Evolutionary conservation across 2,888 invertebrate genomes (phyloP), one percentile per base, ranked within the genome.

Genomic region (Andrena minutula): DNA sequence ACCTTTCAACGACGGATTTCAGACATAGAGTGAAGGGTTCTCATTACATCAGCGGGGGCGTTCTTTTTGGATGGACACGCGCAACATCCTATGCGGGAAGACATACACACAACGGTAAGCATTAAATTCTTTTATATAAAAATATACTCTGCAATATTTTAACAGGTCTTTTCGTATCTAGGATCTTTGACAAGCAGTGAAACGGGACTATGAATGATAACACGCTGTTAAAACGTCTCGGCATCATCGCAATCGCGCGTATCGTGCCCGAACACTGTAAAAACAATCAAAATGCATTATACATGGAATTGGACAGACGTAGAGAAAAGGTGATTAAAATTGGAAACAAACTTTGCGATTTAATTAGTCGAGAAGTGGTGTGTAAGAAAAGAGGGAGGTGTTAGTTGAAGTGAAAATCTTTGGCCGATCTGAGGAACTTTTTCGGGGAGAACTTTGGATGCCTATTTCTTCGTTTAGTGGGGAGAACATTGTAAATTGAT

Each of bases 231-330:
- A 95, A 96, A 98, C 85, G 97, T 97, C 94, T 97, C 97, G 91
- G 96, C 96, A 93, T 98, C 98, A 94, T 97, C 96, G 95, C 98
- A 99, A 93, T 98, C 96, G 92, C 96, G 96, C 32, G 98, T 97
- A 89, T 96, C 95, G 93, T 99, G 99, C 68, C 98, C 98, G 94
- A 99, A 99, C 88, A 96, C 98, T 98, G 95, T 74, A 94, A 96
- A 23, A 91, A 89, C 86, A 86, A 88, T 79, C 56, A 61, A 72
- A 82, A 47, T 32, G 53, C 8, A 65, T 76, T 56, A 70, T 58
- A 41, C 56, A 61, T 69, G 32, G 23, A 41, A 51, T 47, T 68
- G 26, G 23, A 32, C 65, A 49, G 16, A 63, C 23, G 56, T 82
- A 41, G 12, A 12, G 51, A 47, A 7, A 49, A 56, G 26, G 8